Base-by-base conservation (phyloP, 2,797 vertebrate species). In the Argentina silus region DNA sequence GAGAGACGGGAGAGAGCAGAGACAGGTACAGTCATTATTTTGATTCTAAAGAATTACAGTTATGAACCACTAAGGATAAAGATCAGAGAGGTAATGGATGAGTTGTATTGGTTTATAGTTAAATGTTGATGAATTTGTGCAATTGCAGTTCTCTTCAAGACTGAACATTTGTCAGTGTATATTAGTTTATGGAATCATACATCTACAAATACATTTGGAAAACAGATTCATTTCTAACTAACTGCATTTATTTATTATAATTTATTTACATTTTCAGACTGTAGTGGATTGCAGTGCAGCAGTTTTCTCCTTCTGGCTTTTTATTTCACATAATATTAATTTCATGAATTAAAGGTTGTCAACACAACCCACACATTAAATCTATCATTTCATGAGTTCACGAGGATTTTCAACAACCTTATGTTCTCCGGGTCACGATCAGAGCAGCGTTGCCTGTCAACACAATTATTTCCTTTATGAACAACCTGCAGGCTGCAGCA, bases 401-500 rank as follows among this genome's bases (percentile, higher is more conserved):
- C 36, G 44, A 69, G 15, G 43, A 8, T 15, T 14, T 42, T 14
- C 27, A 36, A 42, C 64, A 63, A 86, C 75, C 3, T 42, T 43
- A 83, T 70, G 74, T 64, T 6, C 75, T 72, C 77, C 57, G 66
- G 82, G 78, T 86, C 76, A 69, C 36, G 65, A 60, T 73, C 73
- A 48, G 47, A 69, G 69, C 75, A 67, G 71, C 63, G 23, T 44
- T 42, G 66, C 67, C 82, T 67, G 80, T 84, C 88, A 61, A 68
- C 36, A 67, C 77, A 84, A 91, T 87, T 83, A 88, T 75, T 80
- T 44, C 15, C 45, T 83, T 85, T 80, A 83, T 85, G 85, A 85
- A 87, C 90, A 89, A 89, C 85, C 80, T 82, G 86, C 78, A 81
- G 87, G 82, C 78, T 82, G 67, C 73, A 89, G 89, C 88, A 91